Evolutionary conservation across 2,113 vertebrate genomes (phyloP).

Genomic region (Coregonus clupeaformis): DNA sequence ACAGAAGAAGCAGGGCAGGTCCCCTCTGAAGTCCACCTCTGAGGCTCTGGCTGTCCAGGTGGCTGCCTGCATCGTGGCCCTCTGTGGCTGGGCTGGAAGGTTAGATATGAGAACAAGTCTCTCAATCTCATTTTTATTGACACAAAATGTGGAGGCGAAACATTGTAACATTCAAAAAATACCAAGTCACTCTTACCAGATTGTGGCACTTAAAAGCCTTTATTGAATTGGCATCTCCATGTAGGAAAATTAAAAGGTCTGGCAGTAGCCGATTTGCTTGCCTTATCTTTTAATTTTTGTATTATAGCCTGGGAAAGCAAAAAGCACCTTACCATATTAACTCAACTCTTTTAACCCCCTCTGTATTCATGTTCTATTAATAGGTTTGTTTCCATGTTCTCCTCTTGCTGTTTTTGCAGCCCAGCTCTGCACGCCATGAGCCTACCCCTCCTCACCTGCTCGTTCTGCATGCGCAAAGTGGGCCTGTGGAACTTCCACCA

Average conservation of each 20-base stretch:
- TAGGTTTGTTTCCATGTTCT: background rate
- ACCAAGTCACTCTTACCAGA: too few relatives aligned
- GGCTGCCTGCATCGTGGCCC: slow-evolving; percentile 85
- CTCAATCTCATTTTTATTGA: background rate
- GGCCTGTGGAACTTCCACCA: slow-evolving; percentile 92
- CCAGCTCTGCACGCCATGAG: slow-evolving; percentile 65
- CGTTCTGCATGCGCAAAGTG: slow-evolving; percentile 88
- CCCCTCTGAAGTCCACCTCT: slow-evolving; percentile 24
- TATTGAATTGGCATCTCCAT: too few relatives aligned
- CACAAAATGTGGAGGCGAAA: background rate
- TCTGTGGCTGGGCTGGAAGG: slow-evolving; percentile 91
- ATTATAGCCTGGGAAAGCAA: background rate
- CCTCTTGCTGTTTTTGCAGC: slow-evolving; percentile 55
- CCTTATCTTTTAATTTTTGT: background rate
- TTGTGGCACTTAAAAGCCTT: too few relatives aligned
- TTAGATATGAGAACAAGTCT: slow-evolving; percentile 48
- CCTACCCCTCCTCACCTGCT: slow-evolving; percentile 84
- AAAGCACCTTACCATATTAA: too few relatives aligned
- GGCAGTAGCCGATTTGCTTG: too few relatives aligned
- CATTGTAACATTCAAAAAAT: background rate
- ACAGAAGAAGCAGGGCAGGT: slow-evolving; percentile 65
- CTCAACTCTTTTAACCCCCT: too few relatives aligned
- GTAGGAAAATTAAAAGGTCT: too few relatives aligned
- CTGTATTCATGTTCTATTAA: background rate
- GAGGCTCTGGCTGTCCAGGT: slow-evolving; percentile 82